Percentiles rank a stretch among this genome's conserved stretches.
These are phyloP conservation scores for Saccopteryx bilineata DNA, from an alignment of 2,113 vertebrate genomes.

Conservation along the genomic window DNA sequence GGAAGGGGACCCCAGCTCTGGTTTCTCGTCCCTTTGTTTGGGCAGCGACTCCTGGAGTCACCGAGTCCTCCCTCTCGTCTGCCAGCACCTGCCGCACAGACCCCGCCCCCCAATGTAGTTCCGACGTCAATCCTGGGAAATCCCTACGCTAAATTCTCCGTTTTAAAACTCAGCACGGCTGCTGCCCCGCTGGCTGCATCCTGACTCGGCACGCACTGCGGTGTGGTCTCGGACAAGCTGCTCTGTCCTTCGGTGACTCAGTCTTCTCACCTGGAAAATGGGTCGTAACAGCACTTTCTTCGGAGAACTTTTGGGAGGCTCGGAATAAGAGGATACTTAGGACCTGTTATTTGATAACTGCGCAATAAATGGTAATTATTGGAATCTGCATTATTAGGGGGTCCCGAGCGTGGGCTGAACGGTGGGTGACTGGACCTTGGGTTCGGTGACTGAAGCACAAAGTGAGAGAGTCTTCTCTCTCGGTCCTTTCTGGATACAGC, in stretches of 20 bases:
- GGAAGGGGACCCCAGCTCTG: fast-evolving
- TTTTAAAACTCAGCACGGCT: too few relatives aligned
- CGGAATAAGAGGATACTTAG: fast-evolving
- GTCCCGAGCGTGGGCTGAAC: not conserved
- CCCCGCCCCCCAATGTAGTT: too few relatives aligned
- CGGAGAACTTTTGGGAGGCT: not conserved
- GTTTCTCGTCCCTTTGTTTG: fast-evolving
- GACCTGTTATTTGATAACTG: not conserved
- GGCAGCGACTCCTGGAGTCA: fast-evolving
- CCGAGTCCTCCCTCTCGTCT: not conserved
- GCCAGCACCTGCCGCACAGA: not conserved
- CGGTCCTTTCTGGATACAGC: not conserved
- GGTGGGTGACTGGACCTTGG: not conserved
- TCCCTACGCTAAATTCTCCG: not conserved
- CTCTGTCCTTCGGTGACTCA: not conserved
- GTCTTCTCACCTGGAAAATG: not conserved
- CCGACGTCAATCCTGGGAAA: not conserved
- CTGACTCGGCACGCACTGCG: fast-evolving
- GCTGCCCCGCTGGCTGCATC: fast-evolving
- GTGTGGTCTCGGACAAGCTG: fast-evolving
- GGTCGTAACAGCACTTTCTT: not conserved
- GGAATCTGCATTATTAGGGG: fast-evolving
- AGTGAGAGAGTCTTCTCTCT: fast-evolving
- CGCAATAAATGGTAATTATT: fast-evolving
- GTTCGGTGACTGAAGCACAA: fast-evolving